Evolutionary conservation across 2,888 invertebrate genomes (phyloP).

Genomic region (Dicyrtoma fusca): DNA sequence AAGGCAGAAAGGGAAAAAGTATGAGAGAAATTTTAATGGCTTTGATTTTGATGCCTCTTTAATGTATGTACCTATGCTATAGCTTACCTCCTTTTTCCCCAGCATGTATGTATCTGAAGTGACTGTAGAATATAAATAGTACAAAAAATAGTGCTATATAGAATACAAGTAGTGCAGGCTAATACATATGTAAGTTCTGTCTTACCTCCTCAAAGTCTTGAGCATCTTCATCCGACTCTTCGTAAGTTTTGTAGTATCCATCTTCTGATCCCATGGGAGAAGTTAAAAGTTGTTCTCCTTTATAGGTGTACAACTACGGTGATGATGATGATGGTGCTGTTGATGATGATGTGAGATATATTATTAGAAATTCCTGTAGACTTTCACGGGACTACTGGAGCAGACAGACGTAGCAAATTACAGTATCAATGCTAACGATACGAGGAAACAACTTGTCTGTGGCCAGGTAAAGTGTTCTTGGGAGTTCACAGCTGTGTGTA

Average conservation of each 20-base stretch:
- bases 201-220: conserved; percentile 29
- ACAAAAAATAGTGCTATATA: neutral
- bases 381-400: too few relatives aligned
- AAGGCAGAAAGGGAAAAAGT: too few relatives aligned
- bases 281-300: too few relatives aligned
- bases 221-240: conserved; percentile 32
- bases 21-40: too few relatives aligned
- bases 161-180: neutral
- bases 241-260: conserved; percentile 42
- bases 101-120: neutral
- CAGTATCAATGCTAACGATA: too few relatives aligned
- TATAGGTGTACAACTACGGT: too few relatives aligned
- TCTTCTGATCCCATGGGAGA: conserved; percentile 41
- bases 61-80: neutral
- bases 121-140: too few relatives aligned
- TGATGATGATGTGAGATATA: neutral
- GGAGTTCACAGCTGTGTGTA: too few relatives aligned
- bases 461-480: too few relatives aligned
- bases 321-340: neutral
- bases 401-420: too few relatives aligned
- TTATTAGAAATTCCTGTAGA: neutral
- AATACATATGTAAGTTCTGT: neutral
- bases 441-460: too few relatives aligned
- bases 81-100: neutral
- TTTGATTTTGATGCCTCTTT: neutral